A percentile compares a stretch with the other conserved stretches of the same genome.
Evolutionary conservation across 2,888 invertebrate species (phyloP).

Genomic region (Eulithis testata): DNA sequence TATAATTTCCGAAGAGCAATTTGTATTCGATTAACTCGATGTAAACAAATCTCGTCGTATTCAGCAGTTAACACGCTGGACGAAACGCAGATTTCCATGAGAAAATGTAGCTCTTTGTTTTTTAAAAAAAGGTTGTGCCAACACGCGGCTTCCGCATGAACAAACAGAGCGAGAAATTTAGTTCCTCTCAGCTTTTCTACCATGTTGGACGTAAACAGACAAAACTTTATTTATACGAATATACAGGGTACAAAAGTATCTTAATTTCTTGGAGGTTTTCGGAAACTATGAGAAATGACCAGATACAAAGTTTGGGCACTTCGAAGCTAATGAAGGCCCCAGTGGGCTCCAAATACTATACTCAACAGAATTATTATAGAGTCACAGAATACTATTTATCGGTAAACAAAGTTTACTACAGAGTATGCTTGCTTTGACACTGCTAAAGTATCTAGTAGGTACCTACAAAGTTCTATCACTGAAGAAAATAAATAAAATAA

Average conservation of each 20-base stretch:
- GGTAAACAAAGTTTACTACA: neutral
- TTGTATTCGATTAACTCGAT: conserved; percentile 15
- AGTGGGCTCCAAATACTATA: conserved; percentile 1
- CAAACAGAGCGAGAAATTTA: too few species aligned
- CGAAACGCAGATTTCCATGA: too few species aligned
- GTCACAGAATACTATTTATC: neutral
- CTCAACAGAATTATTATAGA: neutral
- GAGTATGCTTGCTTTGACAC: too few species aligned
- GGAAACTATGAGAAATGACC: conserved; percentile 6
- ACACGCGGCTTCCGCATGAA: too few species aligned
- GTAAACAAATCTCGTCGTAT: too few species aligned
- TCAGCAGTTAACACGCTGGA: too few species aligned
- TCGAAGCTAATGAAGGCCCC: conserved; percentile 10
- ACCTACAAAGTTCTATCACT: neutral
- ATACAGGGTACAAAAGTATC: neutral
- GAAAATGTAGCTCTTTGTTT: too few species aligned
- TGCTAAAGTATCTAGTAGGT: too few species aligned
- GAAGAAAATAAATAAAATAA: neutral
- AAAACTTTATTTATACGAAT: neutral
- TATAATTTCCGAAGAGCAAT: conserved; percentile 1
- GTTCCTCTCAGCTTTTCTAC: too few species aligned
- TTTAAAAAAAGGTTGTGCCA: too few species aligned
- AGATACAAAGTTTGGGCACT: conserved; percentile 12
- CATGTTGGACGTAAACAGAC: too few species aligned
- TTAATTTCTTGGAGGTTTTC: neutral